A percentile compares a stretch with the other conserved stretches of the same genome.
phyloP scores from a whole-genome alignment of 2,797 vertebrate species.

The Pseudomugil tenellus region DNA sequence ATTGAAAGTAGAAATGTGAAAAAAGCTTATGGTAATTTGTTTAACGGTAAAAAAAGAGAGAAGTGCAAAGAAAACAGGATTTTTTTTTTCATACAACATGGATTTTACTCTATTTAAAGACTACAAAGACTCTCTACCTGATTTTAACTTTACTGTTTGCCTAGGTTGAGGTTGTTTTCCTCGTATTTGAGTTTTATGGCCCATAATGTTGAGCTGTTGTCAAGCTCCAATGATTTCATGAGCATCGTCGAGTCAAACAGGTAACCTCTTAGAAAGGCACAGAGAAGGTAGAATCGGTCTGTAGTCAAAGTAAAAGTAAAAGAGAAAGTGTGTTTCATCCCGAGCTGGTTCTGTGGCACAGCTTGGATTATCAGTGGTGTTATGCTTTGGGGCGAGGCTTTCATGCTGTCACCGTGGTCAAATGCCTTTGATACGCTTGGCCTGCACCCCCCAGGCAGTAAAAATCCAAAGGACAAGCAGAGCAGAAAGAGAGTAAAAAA shows the following conservation, averaged over 20 bases:
- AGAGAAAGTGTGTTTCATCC: constrained; percentile 59
- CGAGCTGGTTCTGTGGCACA: constrained; percentile 61
- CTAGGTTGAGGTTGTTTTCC: constrained; percentile 6
- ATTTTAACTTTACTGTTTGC: background rate
- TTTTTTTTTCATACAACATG: background rate
- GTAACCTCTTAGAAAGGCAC: constrained; percentile 25
- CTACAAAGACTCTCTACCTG: background rate
- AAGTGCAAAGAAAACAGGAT: background rate
- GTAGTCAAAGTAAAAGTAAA: constrained; percentile 33
- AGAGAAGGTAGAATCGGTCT: constrained; percentile 21
- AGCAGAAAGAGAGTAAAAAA: constrained; percentile 60
- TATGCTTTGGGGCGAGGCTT: constrained; percentile 69
- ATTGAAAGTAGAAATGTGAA: background rate
- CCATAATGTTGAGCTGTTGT: constrained; percentile 11
- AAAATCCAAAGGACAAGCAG: constrained; percentile 58
- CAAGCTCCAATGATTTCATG: constrained; percentile 44
- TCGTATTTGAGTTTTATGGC: background rate
- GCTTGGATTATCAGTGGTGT: constrained; percentile 68
- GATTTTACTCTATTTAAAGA: background rate
- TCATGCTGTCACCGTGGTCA: constrained; percentile 76
- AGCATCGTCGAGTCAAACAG: constrained; percentile 34
- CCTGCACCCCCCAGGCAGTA: constrained; percentile 51
- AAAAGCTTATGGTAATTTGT: background rate
- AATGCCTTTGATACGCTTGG: constrained; percentile 76
- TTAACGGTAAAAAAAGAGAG: background rate